phyloP scores from a whole-genome alignment of 2,888 invertebrate species.

The Cyclophora albipunctata region DNA sequence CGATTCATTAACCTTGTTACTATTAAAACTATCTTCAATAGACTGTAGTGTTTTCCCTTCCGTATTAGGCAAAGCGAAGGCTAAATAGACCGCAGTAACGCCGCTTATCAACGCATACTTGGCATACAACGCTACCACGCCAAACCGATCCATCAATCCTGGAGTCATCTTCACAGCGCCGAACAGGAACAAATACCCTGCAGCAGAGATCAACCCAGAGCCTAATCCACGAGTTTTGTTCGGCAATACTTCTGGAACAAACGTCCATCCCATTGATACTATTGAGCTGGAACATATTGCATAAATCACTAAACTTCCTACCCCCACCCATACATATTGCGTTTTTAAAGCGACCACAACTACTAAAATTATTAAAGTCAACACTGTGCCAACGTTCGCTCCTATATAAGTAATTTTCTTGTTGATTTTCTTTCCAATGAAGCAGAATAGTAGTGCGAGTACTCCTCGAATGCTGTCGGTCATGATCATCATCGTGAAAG shows the following conservation, averaged over 20 bases:
- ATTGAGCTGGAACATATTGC: slow-evolving; percentile 28
- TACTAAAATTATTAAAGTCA: slow-evolving; percentile 25
- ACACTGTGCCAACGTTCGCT: slow-evolving; percentile 23
- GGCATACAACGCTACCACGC: no score
- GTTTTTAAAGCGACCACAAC: slow-evolving; percentile 27
- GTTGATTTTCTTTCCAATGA: slow-evolving; percentile 30
- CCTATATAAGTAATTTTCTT: slow-evolving; percentile 30
- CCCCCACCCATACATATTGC: slow-evolving; percentile 26
- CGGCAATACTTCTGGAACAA: slow-evolving; percentile 43
- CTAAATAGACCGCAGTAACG: no score
- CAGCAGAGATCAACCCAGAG: slow-evolving; percentile 34
- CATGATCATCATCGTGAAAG: slow-evolving; percentile 35
- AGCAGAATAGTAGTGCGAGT: slow-evolving; percentile 21
- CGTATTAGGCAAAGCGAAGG: slow-evolving; percentile 25
- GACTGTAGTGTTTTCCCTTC: slow-evolving; percentile 76
- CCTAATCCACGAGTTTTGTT: slow-evolving; percentile 39
- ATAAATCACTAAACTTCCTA: slow-evolving; percentile 31
- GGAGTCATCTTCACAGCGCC: slow-evolving; percentile 39
- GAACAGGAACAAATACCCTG: slow-evolving; percentile 35
- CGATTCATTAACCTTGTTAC: background rate
- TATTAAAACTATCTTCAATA: slow-evolving; percentile 36
- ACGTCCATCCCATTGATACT: slow-evolving; percentile 37
- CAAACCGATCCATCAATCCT: no score
- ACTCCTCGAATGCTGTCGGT: slow-evolving; percentile 34
- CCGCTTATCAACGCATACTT: no score